Conservation (phyloP, 2,888 invertebrate species). For the Ryuthela nishihirai region DNA sequence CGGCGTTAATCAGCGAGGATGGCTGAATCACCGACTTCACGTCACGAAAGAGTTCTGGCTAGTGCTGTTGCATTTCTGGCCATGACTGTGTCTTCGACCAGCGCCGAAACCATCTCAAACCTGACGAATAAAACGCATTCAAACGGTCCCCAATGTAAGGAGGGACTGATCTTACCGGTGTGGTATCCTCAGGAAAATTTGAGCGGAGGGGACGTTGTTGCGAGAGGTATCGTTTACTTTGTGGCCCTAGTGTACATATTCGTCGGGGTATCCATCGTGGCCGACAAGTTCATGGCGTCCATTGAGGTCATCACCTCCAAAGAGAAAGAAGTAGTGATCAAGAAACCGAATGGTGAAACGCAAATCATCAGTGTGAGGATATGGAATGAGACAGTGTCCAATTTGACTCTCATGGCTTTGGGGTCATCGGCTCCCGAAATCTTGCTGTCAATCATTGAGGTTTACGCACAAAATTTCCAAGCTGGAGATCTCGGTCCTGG, state of each 20-base stretch:
- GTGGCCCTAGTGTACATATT: slow-evolving; percentile 85
- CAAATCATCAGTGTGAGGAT: slow-evolving; percentile 88
- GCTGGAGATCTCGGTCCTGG: slow-evolving; percentile 97
- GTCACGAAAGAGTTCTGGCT: no score
- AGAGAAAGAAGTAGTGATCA: slow-evolving; percentile 87
- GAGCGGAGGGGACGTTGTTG: slow-evolving; percentile 67
- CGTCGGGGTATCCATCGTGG: slow-evolving; percentile 97
- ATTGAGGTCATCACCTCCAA: slow-evolving; percentile 99
- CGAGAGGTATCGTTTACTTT: slow-evolving; percentile 89
- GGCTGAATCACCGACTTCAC: no score
- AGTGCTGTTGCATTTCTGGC: no score
- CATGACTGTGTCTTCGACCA: no score
- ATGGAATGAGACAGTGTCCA: slow-evolving; percentile 99
- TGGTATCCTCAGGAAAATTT: slow-evolving; percentile 83
- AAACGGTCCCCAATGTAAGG: slow-evolving; percentile 68
- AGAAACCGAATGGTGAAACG: slow-evolving; percentile 78
- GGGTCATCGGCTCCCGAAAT: slow-evolving; percentile 99
- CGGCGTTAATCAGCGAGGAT: no score
- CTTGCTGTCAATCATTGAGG: slow-evolving; percentile 93
- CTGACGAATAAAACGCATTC: no score
- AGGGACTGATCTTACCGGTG: slow-evolving; percentile 80
- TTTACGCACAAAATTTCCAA: slow-evolving; percentile 89
- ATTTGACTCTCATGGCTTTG: slow-evolving; percentile 96
- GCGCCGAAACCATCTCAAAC: no score
- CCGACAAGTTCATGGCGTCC: slow-evolving; percentile 98